Conservation (phyloP, 1,140 invertebrate genomes). For the Leptinotarsa lineolata region DNA sequence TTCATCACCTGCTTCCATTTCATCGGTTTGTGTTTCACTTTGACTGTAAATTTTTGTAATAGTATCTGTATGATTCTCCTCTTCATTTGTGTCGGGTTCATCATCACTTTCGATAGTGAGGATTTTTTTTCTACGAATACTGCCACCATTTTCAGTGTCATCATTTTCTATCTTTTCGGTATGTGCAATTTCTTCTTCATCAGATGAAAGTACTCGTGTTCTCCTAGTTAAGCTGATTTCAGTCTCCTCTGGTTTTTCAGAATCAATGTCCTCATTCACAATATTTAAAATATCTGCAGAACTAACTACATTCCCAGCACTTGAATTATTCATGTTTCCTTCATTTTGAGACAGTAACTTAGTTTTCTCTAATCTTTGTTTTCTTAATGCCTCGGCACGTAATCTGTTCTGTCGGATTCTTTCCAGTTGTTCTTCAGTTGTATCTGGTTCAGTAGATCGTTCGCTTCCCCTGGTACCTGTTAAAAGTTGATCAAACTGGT, state of each 20-base stretch:
- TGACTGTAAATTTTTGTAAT: not conserved
- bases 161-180: not conserved
- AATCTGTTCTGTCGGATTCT: constrained; percentile 48
- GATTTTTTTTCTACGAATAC: not conserved
- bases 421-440: constrained; percentile 51
- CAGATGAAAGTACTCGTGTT: too few species aligned
- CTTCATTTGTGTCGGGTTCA: not conserved
- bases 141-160: not conserved
- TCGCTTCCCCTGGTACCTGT: not conserved
- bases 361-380: constrained; percentile 43
- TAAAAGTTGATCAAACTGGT: constrained; percentile 41
- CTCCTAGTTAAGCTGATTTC: too few species aligned
- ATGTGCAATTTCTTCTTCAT: not conserved
- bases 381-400: constrained; percentile 44
- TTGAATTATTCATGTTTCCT: too few species aligned
- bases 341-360: too few species aligned
- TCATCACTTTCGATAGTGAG: constrained; percentile 3
- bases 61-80: not conserved
- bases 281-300: not conserved
- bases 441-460: constrained; percentile 24
- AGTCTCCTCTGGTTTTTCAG: too few species aligned
- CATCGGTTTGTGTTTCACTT: not conserved
- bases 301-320: too few species aligned
- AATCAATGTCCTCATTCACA: not conserved
- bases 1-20: not conserved